Percentiles rank a stretch among this genome's conserved stretches.
phyloP scores from a whole-genome alignment of 2,888 invertebrate species.

The Pelosia muscerda region DNA sequence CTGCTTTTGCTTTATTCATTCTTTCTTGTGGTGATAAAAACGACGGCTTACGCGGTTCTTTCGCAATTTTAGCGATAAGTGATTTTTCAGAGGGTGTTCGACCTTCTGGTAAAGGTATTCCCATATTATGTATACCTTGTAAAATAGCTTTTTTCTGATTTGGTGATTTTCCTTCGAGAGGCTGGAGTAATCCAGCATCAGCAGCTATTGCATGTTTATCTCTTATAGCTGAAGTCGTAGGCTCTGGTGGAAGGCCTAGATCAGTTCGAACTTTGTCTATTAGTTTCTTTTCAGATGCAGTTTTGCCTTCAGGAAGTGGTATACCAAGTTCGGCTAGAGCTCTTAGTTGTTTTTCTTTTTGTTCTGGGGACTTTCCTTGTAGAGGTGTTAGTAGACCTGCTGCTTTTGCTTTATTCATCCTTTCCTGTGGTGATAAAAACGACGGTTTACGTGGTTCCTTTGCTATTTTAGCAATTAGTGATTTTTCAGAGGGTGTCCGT shows the following conservation, averaged over 20 bases:
- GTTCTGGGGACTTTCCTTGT: slow-evolving; percentile 24
- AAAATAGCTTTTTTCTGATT: slow-evolving; percentile 6
- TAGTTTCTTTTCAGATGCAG: slow-evolving; percentile 47
- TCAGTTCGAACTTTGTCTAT: background rate
- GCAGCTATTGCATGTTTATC: slow-evolving; percentile 27
- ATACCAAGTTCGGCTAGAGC: slow-evolving; percentile 9
- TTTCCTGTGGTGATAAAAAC: slow-evolving; percentile 15
- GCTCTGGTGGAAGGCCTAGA: slow-evolving; percentile 26
- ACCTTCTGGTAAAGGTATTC: slow-evolving; percentile 8
- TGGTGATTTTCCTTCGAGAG: slow-evolving; percentile 5
- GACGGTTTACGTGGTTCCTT: slow-evolving; percentile 20
- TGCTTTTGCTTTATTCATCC: slow-evolving; percentile 27
- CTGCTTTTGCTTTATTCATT: slow-evolving; percentile 4
- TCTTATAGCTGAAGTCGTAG: slow-evolving; percentile 25
- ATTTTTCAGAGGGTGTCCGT: background rate
- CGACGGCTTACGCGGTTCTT: slow-evolving; percentile 23
- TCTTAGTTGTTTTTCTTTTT: slow-evolving; percentile 34
- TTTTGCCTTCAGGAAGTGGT: slow-evolving; percentile 29
- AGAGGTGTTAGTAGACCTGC: slow-evolving; percentile 10
- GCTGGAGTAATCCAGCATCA: slow-evolving; percentile 15
- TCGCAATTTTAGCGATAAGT: slow-evolving; percentile 16
- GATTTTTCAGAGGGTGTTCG: slow-evolving; percentile 10
- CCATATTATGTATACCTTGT: slow-evolving; percentile 3
- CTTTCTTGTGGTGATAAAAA: slow-evolving; percentile 2
- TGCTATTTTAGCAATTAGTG: slow-evolving; percentile 16